Percentiles rank a stretch among this genome's conserved stretches.
These are phyloP conservation scores for Vimba vimba DNA, from an alignment of 2,113 vertebrate genomes.

Conservation along the genomic window DNA sequence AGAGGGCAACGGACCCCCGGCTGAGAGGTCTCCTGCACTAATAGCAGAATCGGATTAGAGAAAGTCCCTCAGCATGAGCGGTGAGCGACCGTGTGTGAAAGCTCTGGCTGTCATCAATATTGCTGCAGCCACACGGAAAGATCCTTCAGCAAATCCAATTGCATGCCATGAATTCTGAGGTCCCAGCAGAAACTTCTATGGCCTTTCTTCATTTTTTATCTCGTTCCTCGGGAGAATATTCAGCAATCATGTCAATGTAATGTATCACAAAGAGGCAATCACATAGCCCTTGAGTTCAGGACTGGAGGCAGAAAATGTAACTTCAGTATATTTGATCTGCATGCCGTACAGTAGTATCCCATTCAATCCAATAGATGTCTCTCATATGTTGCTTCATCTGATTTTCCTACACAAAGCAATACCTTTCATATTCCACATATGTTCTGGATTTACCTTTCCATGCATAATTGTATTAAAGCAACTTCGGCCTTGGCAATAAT, in stretches of 20 bases:
- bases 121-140: constrained; percentile 65
- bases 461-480: background rate
- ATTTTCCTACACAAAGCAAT: constrained; percentile 57
- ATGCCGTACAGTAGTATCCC: constrained; percentile 54
- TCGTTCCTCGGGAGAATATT: constrained; percentile 73
- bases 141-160: constrained; percentile 79
- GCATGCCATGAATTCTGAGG: constrained; percentile 71
- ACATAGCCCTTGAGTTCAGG: constrained; percentile 69
- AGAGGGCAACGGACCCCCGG: constrained; percentile 68
- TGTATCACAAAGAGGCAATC: constrained; percentile 78
- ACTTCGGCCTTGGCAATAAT: background rate
- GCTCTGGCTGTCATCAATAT: constrained; percentile 75
- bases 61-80: constrained; percentile 65
- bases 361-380: constrained; percentile 62
- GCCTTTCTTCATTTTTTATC: constrained; percentile 74
- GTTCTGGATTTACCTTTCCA: constrained; percentile 4
- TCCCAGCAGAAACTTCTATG: constrained; percentile 66
- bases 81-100: constrained; percentile 68
- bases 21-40: constrained; percentile 72
- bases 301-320: constrained; percentile 71
- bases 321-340: constrained; percentile 77
- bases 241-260: constrained; percentile 74
- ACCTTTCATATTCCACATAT: constrained; percentile 18
- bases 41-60: constrained; percentile 75
- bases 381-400: constrained; percentile 62